These are phyloP conservation scores for Erebia palarica DNA, from an alignment of 2,888 invertebrate species.

Conservation along the genomic window DNA sequence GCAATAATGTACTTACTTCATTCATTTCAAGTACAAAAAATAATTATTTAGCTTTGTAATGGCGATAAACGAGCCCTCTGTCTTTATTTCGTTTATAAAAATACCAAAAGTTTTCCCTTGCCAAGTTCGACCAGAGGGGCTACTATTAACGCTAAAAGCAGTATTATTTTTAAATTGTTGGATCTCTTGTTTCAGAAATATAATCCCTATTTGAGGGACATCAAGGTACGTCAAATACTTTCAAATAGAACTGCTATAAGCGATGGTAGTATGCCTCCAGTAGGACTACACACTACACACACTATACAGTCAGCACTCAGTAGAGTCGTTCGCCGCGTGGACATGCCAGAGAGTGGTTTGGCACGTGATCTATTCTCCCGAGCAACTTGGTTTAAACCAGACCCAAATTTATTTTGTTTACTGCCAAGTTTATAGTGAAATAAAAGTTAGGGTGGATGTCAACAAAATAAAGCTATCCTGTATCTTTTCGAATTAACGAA, in stretches of 20 bases:
- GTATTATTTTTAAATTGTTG: too few relatives aligned
- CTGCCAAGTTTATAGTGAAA: slow-evolving; percentile 1
- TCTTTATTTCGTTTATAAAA: too few relatives aligned
- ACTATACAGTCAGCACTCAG: neutral
- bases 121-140: neutral
- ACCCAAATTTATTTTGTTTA: slow-evolving; percentile 6
- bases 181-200: too few relatives aligned
- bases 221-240: too few relatives aligned
- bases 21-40: too few relatives aligned
- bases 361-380: slow-evolving; percentile 2
- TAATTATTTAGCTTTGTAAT: too few relatives aligned
- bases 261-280: neutral
- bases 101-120: too few relatives aligned
- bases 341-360: slow-evolving; percentile 5
- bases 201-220: too few relatives aligned
- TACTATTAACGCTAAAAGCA: neutral
- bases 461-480: neutral
- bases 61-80: too few relatives aligned
- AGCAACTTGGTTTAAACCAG: neutral
- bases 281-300: too few relatives aligned
- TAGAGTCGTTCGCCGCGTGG: slow-evolving; percentile 1
- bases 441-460: neutral
- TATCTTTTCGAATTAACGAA: neutral
- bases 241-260: too few relatives aligned
- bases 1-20: too few relatives aligned